phyloP scores from a whole-genome alignment of 2,888 invertebrate genomes.

The Rhaphigaster nebulosa region DNA sequence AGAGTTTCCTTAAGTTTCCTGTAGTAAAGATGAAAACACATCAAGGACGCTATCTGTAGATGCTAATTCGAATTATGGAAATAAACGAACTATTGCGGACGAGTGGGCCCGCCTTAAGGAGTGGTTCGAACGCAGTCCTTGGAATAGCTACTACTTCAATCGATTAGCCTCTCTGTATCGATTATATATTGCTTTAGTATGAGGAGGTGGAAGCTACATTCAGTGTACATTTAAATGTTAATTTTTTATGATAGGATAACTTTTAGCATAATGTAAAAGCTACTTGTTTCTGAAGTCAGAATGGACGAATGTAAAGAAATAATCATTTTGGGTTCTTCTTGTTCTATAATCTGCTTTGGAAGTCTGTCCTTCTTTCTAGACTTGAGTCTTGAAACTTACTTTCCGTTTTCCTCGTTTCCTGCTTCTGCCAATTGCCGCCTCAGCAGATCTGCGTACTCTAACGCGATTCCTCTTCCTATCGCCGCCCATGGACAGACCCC shows the following conservation, averaged over 20 bases:
- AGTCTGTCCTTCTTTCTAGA: background rate
- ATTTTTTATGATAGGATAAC: background rate
- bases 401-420: background rate
- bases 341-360: no score
- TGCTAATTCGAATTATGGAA: slow-evolving; percentile 22
- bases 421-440: background rate
- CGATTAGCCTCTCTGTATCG: background rate
- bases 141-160: slow-evolving; percentile 1
- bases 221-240: background rate
- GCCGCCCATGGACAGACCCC: background rate
- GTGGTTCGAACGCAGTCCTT: background rate
- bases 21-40: background rate
- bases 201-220: background rate
- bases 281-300: background rate
- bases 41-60: background rate
- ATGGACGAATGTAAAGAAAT: no score
- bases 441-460: background rate
- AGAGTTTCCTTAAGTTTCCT: background rate
- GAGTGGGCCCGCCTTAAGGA: slow-evolving; percentile 27
- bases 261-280: background rate
- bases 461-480: background rate
- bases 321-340: background rate
- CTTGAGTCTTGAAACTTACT: background rate
- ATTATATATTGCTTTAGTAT: background rate
- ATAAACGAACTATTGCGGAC: slow-evolving; percentile 20